Percentiles rank a stretch among this genome's conserved stretches.
These are phyloP conservation scores for Platichthys flesus DNA, from an alignment of 2,113 vertebrate species.

Conservation along the genomic window DNA sequence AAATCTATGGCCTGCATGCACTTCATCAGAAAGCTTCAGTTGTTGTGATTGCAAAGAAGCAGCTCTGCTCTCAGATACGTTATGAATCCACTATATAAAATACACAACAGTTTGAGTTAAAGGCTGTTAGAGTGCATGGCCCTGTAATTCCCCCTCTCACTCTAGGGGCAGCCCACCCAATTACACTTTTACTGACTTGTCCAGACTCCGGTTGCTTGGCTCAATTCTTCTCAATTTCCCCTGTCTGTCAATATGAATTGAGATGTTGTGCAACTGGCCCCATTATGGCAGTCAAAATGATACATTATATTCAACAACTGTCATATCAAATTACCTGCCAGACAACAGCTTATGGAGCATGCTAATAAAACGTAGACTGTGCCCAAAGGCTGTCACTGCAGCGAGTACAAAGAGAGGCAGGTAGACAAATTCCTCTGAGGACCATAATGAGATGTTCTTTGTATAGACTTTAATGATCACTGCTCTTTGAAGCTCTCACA, in stretches of 20 bases:
- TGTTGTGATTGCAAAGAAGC: slow-evolving; percentile 32
- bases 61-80: slow-evolving; percentile 53
- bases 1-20: slow-evolving; percentile 20
- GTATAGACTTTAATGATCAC: slow-evolving; percentile 38
- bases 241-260: slow-evolving; percentile 67
- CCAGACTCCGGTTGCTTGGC: slow-evolving; percentile 46
- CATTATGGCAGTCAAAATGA: slow-evolving; percentile 65
- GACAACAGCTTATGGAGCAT: slow-evolving; percentile 50
- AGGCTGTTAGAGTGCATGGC: slow-evolving; percentile 61
- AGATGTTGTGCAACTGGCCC: slow-evolving; percentile 54
- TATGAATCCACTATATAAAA: slow-evolving; percentile 35
- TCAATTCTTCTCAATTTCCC: slow-evolving; percentile 59
- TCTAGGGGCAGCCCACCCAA: slow-evolving; percentile 49
- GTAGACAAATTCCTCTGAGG: slow-evolving; percentile 27
- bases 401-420: slow-evolving; percentile 40
- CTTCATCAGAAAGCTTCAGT: slow-evolving; percentile 33
- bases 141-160: slow-evolving; percentile 55
- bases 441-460: slow-evolving; percentile 39
- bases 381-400: slow-evolving; percentile 46
- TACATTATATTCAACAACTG: slow-evolving; percentile 62
- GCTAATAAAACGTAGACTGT: slow-evolving; percentile 51
- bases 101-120: slow-evolving; percentile 42
- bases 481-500: slow-evolving; percentile 8
- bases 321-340: slow-evolving; percentile 69
- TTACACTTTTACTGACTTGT: slow-evolving; percentile 60